Percentiles rank a stretch among this genome's conserved stretches.
phyloP scores from a whole-genome alignment of 1,140 invertebrate species.

The Zaprionus africanus region DNA sequence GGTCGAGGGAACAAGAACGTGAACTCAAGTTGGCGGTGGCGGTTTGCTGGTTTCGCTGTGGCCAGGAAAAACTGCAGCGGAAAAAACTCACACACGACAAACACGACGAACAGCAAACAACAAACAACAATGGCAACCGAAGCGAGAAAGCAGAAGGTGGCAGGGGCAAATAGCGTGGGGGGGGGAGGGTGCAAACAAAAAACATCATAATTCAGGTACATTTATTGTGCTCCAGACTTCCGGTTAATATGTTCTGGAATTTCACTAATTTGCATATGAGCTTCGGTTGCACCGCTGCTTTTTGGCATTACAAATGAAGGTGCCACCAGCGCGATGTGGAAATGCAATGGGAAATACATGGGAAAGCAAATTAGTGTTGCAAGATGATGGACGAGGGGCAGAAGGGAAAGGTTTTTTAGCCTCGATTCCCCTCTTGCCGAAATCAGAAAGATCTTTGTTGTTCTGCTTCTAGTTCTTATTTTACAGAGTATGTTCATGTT shows the following conservation, averaged over 20 bases:
- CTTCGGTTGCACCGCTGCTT: slow-evolving; percentile 32
- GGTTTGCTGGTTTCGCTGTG: slow-evolving; percentile 16
- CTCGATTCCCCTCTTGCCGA: too few species aligned
- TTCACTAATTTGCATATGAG: slow-evolving; percentile 48
- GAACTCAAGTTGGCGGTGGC: slow-evolving; percentile 20
- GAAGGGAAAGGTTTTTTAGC: neutral
- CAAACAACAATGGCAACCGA: slow-evolving; percentile 7
- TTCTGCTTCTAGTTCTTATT: too few species aligned
- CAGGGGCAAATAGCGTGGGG: neutral
- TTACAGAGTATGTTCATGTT: too few species aligned
- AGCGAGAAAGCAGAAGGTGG: slow-evolving; percentile 9
- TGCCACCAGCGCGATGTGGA: neutral
- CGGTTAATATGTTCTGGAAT: slow-evolving; percentile 62
- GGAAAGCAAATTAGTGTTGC: neutral
- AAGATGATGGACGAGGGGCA: neutral
- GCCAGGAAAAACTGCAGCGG: slow-evolving; percentile 30
- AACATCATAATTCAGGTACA: slow-evolving; percentile 77
- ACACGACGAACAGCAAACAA: slow-evolving; percentile 14
- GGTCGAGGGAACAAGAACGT: neutral
- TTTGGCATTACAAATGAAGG: slow-evolving; percentile 3
- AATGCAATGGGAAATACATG: slow-evolving; percentile 1
- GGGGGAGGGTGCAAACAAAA: neutral
- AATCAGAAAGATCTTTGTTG: too few species aligned
- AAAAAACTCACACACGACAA: slow-evolving; percentile 24
- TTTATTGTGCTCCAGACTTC: slow-evolving; percentile 74